Evolutionary conservation across 2,888 invertebrate genomes (phyloP).

Genomic region (Pristionchus entomophagus): DNA sequence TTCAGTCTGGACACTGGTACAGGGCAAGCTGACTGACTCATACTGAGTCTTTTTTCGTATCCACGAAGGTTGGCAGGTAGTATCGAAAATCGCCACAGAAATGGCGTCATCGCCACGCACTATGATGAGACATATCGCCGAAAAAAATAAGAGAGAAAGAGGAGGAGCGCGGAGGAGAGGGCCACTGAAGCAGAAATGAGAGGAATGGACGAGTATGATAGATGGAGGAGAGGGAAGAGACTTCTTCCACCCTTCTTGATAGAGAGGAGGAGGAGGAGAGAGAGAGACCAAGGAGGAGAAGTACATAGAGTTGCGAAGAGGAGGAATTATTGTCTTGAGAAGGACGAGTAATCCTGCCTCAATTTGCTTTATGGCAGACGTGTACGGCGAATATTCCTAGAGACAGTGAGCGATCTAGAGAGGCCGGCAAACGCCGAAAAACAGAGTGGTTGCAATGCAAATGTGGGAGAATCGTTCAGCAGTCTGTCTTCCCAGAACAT

Average conservation of each 20-base stretch:
- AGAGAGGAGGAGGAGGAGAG: neutral
- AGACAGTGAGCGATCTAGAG: neutral
- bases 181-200: constrained; percentile 34
- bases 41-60: no score
- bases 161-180: neutral
- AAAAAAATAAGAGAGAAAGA: constrained; percentile 3
- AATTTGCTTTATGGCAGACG: neutral
- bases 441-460: neutral
- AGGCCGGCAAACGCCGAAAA: neutral
- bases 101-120: neutral
- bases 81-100: no score
- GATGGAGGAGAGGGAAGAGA: neutral
- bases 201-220: constrained; percentile 24
- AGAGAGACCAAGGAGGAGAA: neutral
- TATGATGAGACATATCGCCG: neutral
- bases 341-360: neutral
- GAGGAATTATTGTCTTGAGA: neutral
- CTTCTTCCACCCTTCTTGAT: neutral
- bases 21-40: no score
- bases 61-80: no score
- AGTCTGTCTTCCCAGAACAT: neutral
- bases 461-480: neutral
- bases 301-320: constrained; percentile 5
- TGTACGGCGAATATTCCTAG: no score
- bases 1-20: no score